Evolutionary conservation across 2,113 vertebrate species (phyloP).

Genomic region (Crotalus horridus): DNA sequence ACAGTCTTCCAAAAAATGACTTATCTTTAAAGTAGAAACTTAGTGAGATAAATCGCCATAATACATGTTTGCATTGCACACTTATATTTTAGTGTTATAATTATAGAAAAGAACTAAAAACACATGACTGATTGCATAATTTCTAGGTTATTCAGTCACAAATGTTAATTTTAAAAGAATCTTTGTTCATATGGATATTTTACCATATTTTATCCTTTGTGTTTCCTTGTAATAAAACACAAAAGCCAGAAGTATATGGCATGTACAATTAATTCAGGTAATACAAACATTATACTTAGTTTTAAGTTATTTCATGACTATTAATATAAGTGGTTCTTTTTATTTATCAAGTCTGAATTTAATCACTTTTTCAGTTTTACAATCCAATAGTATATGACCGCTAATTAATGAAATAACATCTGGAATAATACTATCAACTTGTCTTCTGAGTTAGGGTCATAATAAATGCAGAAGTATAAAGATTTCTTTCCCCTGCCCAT

Average conservation of each 20-base stretch:
- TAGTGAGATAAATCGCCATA: not conserved
- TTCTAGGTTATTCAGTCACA: slow-evolving; percentile 13
- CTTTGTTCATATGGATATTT: not conserved
- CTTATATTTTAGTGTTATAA: not conserved
- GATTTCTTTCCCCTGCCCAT: rapidly evolving
- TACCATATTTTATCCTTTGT: not conserved
- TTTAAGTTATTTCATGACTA: not conserved
- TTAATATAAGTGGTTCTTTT: slow-evolving; percentile 10
- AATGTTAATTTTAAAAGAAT: slow-evolving; percentile 1
- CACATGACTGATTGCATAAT: not conserved
- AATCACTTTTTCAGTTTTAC: slow-evolving; percentile 18
- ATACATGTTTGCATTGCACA: not conserved
- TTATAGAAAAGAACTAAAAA: not conserved
- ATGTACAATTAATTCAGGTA: not conserved
- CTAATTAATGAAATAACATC: slow-evolving; percentile 7
- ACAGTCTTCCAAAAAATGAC: not conserved
- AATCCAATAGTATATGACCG: slow-evolving; percentile 2
- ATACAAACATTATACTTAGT: not conserved
- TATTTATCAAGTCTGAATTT: slow-evolving; percentile 7
- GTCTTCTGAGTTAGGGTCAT: not conserved
- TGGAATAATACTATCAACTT: slow-evolving; percentile 8
- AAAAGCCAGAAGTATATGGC: not conserved
- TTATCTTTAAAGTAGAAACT: not conserved
- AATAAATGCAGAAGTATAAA: not conserved
- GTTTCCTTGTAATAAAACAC: not conserved